Evolutionary conservation across 2,888 invertebrate species (phyloP).

Genomic region (Hermaeophaga mercurialis): DNA sequence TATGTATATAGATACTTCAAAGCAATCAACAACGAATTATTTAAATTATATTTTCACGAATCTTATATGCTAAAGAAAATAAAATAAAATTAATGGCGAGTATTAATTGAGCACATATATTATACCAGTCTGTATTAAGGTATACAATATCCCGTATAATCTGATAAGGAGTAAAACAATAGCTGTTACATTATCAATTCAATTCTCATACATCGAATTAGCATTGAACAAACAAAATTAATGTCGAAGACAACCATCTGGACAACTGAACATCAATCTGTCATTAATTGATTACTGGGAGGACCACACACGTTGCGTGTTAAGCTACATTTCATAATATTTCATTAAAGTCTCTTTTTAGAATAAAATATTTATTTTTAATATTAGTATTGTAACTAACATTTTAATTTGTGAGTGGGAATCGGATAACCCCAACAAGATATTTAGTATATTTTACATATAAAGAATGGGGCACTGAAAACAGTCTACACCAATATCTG

Average conservation of each 20-base stretch:
- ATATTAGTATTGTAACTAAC: too few species aligned
- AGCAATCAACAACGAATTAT: too few species aligned
- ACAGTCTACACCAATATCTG: too few species aligned
- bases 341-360: too few species aligned
- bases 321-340: too few species aligned
- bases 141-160: conserved; percentile 14
- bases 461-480: too few species aligned
- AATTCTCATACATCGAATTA: conserved; percentile 22
- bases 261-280: conserved; percentile 40
- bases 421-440: too few species aligned
- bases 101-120: conserved; percentile 13
- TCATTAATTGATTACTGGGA: conserved; percentile 44
- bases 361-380: too few species aligned
- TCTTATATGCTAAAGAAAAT: neutral
- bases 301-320: conserved; percentile 38
- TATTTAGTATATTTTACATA: too few species aligned
- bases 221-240: conserved; percentile 34
- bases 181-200: conserved; percentile 27
- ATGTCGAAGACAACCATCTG: conserved; percentile 34
- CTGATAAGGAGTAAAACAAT: conserved; percentile 24
- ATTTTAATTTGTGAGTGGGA: too few species aligned
- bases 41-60: neutral
- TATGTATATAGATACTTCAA: too few species aligned
- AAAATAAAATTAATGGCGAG: neutral
- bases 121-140: conserved; percentile 1